These are phyloP conservation scores for Vollenhovia emeryi DNA, from an alignment of 1,140 invertebrate species.

Conservation along the genomic window DNA sequence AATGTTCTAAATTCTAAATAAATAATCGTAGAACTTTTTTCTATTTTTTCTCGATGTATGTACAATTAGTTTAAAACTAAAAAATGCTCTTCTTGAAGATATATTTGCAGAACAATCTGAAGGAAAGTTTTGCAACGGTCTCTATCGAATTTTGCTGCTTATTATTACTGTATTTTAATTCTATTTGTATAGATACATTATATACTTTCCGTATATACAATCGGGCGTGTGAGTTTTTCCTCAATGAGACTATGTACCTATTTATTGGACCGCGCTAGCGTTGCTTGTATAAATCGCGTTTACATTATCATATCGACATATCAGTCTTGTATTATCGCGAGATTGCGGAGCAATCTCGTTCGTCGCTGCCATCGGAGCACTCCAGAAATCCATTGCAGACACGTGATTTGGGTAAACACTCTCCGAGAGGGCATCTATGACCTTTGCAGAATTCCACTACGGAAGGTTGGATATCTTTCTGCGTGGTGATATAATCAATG, in stretches of 20 bases:
- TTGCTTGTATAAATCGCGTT: neutral
- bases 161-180: neutral
- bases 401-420: conserved; percentile 89
- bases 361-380: conserved; percentile 91
- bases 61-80: neutral
- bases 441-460: conserved; percentile 86
- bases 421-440: conserved; percentile 90
- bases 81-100: conserved; percentile 1
- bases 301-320: conserved; percentile 4
- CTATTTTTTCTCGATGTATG: neutral
- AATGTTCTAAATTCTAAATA: neutral
- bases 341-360: conserved; percentile 82
- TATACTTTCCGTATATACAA: conserved; percentile 8
- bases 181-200: neutral
- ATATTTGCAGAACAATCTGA: neutral
- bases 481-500: conserved; percentile 88
- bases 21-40: conserved; percentile 1
- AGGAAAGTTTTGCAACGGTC: neutral
- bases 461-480: conserved; percentile 78
- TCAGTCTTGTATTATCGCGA: conserved; percentile 58
- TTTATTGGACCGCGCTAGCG: neutral
- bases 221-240: neutral
- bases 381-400: conserved; percentile 92
- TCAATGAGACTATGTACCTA: neutral
- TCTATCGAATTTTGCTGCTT: neutral